Percentiles rank a stretch among this genome's conserved stretches.
Conservation (phyloP, 2,113 vertebrate species). For the Brachyhypopomus occidentalis region DNA sequence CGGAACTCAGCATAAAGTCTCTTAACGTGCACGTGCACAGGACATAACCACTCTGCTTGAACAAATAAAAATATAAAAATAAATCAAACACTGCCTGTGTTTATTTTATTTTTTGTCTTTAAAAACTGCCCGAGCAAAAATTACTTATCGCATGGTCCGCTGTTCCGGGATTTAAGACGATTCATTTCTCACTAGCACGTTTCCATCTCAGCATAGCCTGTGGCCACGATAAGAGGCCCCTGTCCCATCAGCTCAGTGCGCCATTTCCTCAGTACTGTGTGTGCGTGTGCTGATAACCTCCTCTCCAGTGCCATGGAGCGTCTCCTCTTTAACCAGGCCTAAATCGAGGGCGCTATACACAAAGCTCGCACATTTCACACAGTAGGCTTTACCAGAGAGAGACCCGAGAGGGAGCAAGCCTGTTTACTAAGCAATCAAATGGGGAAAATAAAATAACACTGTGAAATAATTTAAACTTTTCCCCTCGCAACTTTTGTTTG, state of each 20-base stretch:
- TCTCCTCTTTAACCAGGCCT: conserved; percentile 33
- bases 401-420: conserved; percentile 34
- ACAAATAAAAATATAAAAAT: too few species aligned
- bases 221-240: too few species aligned
- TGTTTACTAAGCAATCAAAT: conserved; percentile 29
- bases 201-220: too few species aligned
- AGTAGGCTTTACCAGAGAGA: conserved; percentile 30
- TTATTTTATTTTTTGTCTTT: too few species aligned
- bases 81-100: too few species aligned
- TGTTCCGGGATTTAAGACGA: too few species aligned
- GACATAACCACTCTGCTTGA: too few species aligned
- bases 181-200: too few species aligned
- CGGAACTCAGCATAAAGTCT: too few species aligned
- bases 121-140: too few species aligned
- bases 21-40: too few species aligned
- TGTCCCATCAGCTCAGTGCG: neutral
- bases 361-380: conserved; percentile 38
- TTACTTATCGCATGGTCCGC: too few species aligned
- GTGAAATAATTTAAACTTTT: conserved; percentile 63
- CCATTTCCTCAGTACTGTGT: neutral
- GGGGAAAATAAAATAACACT: conserved; percentile 30
- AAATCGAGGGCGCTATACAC: conserved; percentile 14
- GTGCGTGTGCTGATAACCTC: conserved; percentile 39
- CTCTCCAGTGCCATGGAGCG: neutral
- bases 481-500: neutral